phyloP scores from a whole-genome alignment of 2,113 vertebrate species.

The Pseudopipra pipra region DNA sequence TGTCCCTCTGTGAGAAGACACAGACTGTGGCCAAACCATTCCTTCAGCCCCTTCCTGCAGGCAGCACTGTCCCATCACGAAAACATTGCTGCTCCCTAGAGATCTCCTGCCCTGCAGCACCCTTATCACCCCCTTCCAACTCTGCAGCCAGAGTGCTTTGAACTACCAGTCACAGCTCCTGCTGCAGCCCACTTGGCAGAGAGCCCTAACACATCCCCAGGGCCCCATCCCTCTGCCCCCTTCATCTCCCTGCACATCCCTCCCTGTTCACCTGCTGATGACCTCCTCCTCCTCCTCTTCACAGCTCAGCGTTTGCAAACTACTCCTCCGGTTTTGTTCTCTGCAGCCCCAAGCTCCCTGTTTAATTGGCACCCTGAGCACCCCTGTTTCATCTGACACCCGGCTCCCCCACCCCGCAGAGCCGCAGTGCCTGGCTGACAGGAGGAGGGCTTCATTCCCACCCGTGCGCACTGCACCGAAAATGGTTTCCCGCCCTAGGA shows the following conservation, averaged over 20 bases:
- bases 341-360: not conserved
- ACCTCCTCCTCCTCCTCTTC: not conserved
- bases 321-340: not conserved
- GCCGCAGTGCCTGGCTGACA: not conserved
- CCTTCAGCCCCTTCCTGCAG: not conserved
- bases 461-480: not conserved
- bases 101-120: not conserved
- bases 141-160: not conserved
- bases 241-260: not conserved
- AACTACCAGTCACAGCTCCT: not conserved
- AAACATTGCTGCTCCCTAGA: not conserved
- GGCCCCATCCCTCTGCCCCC: not conserved
- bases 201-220: not conserved
- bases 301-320: not conserved
- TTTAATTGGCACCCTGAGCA: not conserved
- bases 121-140: not conserved
- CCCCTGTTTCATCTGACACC: not conserved
- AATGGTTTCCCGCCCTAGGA: constrained; percentile 3
- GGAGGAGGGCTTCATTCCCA: constrained; percentile 1
- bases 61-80: not conserved
- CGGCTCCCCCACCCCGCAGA: not conserved
- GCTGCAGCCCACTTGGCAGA: not conserved
- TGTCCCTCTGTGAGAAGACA: not conserved
- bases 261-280: not conserved
- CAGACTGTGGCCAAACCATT: not conserved